Evolutionary conservation across 2,113 vertebrate genomes (phyloP), one percentile per base, ranked within the genome.

Genomic region (Laticauda laticaudata): DNA sequence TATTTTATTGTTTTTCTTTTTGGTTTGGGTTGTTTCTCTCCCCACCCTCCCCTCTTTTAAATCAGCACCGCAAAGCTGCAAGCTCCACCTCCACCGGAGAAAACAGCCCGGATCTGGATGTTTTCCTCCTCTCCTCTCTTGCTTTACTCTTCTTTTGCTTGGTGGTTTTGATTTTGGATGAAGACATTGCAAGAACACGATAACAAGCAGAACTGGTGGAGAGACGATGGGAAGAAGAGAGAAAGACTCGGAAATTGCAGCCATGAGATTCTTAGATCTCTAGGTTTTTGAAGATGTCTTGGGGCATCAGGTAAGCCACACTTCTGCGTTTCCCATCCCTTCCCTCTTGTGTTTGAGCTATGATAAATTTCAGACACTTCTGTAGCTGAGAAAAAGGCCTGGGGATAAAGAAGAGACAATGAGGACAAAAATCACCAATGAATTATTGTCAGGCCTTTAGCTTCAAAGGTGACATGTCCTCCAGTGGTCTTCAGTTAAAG

Each of bases 251-350:
- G 86, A 64, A n/a, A 39, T 51, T 53, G 61, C 88, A 39, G 26
- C 43, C 61, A n/a, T 57, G 39, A 45, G n/a, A 43, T 39, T 12
- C 26, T 4, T 14, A 59, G 90, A 59, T 21, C 26, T 26, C 48
- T 90, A 85, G 88, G 26, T 24, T 48, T 34, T 21, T 85, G 64
- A 91, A 69, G 87, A 93, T 93, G 90, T 69, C 93, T 39, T 21
- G 61, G 61, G 8, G 61, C 64, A 15, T 59, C 91, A 56, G 93
- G 93, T 93, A 88, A 93, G 64, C 29, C 48, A 26, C 34, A 7
- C 55, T 23, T 24, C 9, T 10, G 87, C 20, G 29, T n/a, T n/a
- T 21, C 34, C 34, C 75, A 43, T 3, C 34, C 2, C 14, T 34
- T 39, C 61, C 34, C 34, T 81, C 61, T 18, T 10, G 24, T 75